Percentiles rank a stretch among this genome's conserved stretches.
Conservation (phyloP, 2,888 invertebrate genomes). For the Brenthis daphne region DNA sequence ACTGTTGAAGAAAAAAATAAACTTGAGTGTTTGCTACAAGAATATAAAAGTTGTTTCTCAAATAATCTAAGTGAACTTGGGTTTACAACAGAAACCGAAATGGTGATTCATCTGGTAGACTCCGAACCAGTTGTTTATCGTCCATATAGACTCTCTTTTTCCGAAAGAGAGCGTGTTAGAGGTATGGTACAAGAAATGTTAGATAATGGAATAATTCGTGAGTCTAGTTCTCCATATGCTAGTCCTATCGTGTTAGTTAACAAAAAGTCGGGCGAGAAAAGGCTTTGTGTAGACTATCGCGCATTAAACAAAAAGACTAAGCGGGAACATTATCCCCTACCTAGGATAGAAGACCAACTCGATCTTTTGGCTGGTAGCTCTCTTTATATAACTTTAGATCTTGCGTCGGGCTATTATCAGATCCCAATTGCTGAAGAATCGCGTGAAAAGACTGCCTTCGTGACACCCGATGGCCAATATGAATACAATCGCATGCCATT, state of each 20-base stretch:
- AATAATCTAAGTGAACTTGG: too few relatives aligned
- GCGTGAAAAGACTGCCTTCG: conserved; percentile 35
- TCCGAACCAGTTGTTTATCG: conserved; percentile 12
- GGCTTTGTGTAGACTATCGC: conserved; percentile 7
- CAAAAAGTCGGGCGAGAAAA: conserved; percentile 32
- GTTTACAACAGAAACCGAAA: neutral
- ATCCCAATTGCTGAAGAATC: conserved; percentile 34
- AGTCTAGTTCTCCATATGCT: conserved; percentile 37
- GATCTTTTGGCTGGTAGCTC: conserved; percentile 32
- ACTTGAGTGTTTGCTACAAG: too few relatives aligned
- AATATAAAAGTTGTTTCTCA: too few relatives aligned
- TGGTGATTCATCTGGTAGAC: neutral
- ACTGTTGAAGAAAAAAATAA: too few relatives aligned
- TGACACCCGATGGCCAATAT: conserved; percentile 34
- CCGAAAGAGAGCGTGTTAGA: conserved; percentile 4
- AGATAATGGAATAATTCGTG: conserved; percentile 26
- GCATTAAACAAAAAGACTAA: conserved; percentile 5
- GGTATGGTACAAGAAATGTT: conserved; percentile 28
- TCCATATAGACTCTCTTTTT: conserved; percentile 13
- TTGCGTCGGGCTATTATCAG: conserved; percentile 40
- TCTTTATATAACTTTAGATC: conserved; percentile 40
- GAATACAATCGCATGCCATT: conserved; percentile 41
- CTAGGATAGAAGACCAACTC: conserved; percentile 15
- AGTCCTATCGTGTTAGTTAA: conserved; percentile 41
- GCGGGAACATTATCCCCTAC: neutral